Percentiles rank a stretch among this genome's conserved stretches.
Conservation (phyloP, 2,888 invertebrate genomes). For the Limnephilus auricula region DNA sequence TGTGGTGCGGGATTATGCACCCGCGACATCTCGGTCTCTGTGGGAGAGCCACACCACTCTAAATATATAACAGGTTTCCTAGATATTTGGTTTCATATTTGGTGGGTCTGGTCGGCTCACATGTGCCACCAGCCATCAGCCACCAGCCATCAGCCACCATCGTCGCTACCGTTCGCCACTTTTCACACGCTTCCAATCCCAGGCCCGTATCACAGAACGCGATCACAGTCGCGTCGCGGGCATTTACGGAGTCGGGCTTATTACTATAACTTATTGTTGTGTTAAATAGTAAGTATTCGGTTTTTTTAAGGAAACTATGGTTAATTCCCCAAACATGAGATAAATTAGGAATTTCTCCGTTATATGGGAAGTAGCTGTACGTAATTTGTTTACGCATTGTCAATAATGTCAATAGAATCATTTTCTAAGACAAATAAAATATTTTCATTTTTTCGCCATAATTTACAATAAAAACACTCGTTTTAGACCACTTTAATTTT, state of each 20-base stretch:
- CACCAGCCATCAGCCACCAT: neutral
- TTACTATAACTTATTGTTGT: no score
- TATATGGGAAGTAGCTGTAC: neutral
- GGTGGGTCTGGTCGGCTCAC: neutral
- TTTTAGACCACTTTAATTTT: no score
- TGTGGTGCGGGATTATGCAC: constrained; percentile 22
- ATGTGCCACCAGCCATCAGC: neutral
- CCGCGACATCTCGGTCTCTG: constrained; percentile 34
- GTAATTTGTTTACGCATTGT: neutral
- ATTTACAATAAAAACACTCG: no score
- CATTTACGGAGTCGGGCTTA: no score
- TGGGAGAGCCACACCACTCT: constrained; percentile 43
- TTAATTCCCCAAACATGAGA: neutral
- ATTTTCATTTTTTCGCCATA: no score
- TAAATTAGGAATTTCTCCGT: neutral
- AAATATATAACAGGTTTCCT: constrained; percentile 41
- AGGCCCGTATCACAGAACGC: constrained; percentile 9
- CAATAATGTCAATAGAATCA: neutral
- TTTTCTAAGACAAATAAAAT: neutral
- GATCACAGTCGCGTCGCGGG: neutral
- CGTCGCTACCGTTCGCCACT: constrained; percentile 23
- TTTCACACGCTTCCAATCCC: constrained; percentile 45
- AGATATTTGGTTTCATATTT: constrained; percentile 51
- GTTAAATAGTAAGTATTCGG: neutral
- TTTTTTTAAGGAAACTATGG: neutral